Conservation (phyloP, 2,888 invertebrate genomes). For the Leptinotarsa juncta region DNA sequence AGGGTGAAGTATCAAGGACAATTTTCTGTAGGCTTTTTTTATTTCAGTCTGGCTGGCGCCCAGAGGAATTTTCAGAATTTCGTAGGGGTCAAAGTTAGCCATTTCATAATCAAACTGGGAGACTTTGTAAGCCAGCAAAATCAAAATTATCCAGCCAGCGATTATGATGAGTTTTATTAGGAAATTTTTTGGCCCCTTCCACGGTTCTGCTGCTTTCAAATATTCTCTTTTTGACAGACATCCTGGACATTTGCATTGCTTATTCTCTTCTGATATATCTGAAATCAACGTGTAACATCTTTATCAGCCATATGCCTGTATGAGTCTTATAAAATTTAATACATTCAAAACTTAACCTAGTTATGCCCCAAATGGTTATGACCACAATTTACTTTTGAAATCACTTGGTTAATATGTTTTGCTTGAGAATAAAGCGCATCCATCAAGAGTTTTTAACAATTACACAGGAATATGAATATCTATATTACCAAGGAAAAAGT, state of each 20-base stretch:
- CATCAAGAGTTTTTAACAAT: not conserved
- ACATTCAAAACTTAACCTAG: conserved; percentile 15
- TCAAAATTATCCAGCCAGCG: conserved; percentile 84
- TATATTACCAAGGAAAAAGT: conserved; percentile 13
- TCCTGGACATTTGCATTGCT: conserved; percentile 89
- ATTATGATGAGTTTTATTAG: conserved; percentile 83
- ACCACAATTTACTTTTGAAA: too few species aligned
- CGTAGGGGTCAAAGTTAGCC: conserved; percentile 99
- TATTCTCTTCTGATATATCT: conserved; percentile 83
- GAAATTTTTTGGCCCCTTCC: conserved; percentile 84
- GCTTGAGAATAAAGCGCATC: too few species aligned
- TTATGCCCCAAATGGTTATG: not conserved
- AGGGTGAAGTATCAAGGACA: conserved; percentile 95
- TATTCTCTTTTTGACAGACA: conserved; percentile 87
- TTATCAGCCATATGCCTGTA: conserved; percentile 11
- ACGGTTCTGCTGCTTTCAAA: conserved; percentile 88
- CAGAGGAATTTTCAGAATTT: conserved; percentile 90
- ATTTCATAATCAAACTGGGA: conserved; percentile 98
- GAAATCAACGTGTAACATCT: conserved; percentile 50
- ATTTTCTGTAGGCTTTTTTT: conserved; percentile 94
- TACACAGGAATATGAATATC: not conserved
- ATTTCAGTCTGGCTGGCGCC: conserved; percentile 90
- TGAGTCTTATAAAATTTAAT: not conserved
- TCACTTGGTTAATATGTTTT: not conserved
- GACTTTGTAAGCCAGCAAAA: conserved; percentile 88